Base-by-base conservation (phyloP, 2,797 vertebrate species). In the Hirundo rustica region DNA sequence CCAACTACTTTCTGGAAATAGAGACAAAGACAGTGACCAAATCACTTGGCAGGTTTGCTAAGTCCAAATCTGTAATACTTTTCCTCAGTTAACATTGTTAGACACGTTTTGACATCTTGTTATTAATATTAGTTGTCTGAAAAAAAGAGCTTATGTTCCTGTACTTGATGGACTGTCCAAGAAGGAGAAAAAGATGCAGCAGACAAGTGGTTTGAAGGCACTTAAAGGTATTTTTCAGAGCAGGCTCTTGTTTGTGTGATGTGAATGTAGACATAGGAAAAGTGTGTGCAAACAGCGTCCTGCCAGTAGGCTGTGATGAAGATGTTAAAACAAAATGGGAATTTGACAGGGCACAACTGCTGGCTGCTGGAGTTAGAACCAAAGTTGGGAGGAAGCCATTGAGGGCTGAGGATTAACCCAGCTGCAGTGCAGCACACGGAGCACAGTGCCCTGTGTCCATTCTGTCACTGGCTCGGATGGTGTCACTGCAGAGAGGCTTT, bases 331-430 rank as follows among this genome's bases (percentile, higher is more conserved):
- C 47, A 42, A 88, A 80, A 48, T n/a, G 55, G 78, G 48, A 67
- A 42, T 89, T 86, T 65, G 70, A 92, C 96, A 95, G 81, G 75
- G 61, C 66, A 67, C 4, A 9, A 38, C 80, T 93, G 53, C 87
- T 70, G 44, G 64, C 34, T 91, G 16, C 51, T 88, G 38, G 23
- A 86, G 85, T 47, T 83, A 60, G 58, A 85, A 62, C 25, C 32
- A 72, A 14, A 38, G 64, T 92, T 95, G 58, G 81, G 92, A 82
- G 90, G 88, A 96, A 72, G 30, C n/a, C 44, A 16, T 64, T 45
- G 55, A 55, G n/a, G 79, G 17, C 81, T 54, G 84, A 84, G 40
- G 54, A 44, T 76, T 38, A 58, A 23, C 45, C 20, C 42, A 86
- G 80, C 65, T 57, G 48, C 61, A 16, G 47, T 75, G 26, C 11